Base-by-base conservation (phyloP, 2,113 vertebrate genomes). In the Psephotus haematonotus region DNA sequence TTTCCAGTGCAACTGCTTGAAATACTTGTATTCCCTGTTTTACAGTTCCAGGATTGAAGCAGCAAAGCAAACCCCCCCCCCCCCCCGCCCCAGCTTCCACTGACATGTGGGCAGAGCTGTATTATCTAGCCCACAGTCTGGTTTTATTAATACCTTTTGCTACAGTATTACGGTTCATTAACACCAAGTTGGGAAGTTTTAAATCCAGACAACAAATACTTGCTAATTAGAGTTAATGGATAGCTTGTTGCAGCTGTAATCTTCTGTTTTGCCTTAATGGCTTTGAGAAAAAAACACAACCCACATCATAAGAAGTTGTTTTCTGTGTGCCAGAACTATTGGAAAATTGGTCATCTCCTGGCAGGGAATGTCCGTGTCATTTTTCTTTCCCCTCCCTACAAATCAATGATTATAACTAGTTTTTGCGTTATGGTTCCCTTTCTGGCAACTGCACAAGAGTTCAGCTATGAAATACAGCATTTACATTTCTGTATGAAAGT, bases 281-380 rank as follows among this genome's bases (percentile, higher is more conserved):
- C 62, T 88, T 81, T 29, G 6, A 50, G 28, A 13, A 57, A 14
- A 13, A 57, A 14, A 7, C 8, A 41, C 60, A 28, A 7, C 43
- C 23, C 46, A 19, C 60, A 14, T 92, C n/a, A 67, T 68, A 12
- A 53, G 13, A 78, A 77, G 64, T 84, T 1, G 2, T 89, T 86
- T 91, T 90, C 46, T 93, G 39, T 87, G 86, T 82, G 93, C 87
- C 68, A 83, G 43, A 82, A 68, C 79, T 79, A 11, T 85, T 92
- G 94, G 95, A 97, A 97, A 95, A 96, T 93, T 88, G 95, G 91
- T 95, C 92, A 68, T 92, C 89, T 80, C 33, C 84, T 92, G 95
- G 84, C 79, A 90, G 82, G 68, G 29, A 80, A 46, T 10, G n/a
- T 69, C 80, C 4, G 1, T 85, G 85, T 69, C 92, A 31, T 94